phyloP scores from a whole-genome alignment of 2,888 invertebrate genomes.

The Capitulum mitella region DNA sequence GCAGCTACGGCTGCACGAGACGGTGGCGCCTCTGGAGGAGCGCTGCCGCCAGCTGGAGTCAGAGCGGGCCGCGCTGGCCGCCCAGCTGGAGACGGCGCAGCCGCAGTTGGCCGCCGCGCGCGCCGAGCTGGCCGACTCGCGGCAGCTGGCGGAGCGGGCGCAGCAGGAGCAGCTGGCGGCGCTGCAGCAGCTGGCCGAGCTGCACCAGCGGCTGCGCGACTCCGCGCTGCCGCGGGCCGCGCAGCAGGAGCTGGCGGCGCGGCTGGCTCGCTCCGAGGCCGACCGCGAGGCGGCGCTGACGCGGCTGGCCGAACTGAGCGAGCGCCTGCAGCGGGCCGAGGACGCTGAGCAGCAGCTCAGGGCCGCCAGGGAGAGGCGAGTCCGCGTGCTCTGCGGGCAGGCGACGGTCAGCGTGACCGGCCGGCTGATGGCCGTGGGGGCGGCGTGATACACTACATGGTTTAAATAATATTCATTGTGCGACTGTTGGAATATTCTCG shows the following conservation, averaged over 20 bases:
- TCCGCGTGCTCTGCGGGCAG: too few species aligned
- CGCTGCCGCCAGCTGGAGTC: neutral
- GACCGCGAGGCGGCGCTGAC: neutral
- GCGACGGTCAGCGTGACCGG: too few species aligned
- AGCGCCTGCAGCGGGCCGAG: neutral
- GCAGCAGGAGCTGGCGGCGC: neutral
- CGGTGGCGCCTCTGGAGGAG: neutral
- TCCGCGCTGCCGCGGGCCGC: conserved; percentile 15
- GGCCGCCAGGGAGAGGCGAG: neutral
- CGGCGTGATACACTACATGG: too few species aligned
- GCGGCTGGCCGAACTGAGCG: neutral
- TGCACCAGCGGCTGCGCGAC: conserved; percentile 7
- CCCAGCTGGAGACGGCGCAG: neutral
- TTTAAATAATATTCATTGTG: too few species aligned
- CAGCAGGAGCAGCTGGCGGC: conserved; percentile 19
- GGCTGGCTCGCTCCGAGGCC: neutral
- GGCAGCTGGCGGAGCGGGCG: conserved; percentile 14
- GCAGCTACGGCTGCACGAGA: conserved; percentile 3
- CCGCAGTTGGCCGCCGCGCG: neutral
- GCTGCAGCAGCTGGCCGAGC: conserved; percentile 13
- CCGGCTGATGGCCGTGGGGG: too few species aligned
- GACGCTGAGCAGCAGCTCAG: neutral
- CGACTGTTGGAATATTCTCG: too few species aligned
- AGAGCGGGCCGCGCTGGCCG: neutral
- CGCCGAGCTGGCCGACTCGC: neutral